Percentiles rank a stretch among this genome's conserved stretches.
phyloP scores from a whole-genome alignment of 2,888 invertebrate species.

The Scaptomyza tumidula region DNA sequence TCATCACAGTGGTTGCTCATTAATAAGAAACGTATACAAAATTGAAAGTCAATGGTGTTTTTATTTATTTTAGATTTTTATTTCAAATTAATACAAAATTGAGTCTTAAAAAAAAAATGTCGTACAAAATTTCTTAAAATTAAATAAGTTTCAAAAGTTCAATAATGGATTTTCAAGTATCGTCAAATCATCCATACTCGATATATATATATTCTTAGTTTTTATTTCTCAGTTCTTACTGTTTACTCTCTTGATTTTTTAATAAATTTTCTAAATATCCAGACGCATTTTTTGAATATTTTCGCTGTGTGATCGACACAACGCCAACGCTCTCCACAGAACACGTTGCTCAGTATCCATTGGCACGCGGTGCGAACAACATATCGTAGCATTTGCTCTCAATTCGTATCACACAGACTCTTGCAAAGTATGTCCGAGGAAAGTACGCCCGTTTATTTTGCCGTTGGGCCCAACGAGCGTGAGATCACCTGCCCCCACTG shows the following conservation, averaged over 20 bases:
- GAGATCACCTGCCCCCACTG: constrained; percentile 82
- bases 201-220: no score
- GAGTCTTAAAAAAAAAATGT: no score
- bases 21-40: neutral
- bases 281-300: constrained; percentile 26
- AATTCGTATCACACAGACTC: constrained; percentile 3
- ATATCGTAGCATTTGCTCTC: constrained; percentile 13
- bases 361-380: constrained; percentile 37
- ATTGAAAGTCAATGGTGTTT: neutral
- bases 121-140: no score
- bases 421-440: constrained; percentile 55
- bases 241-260: neutral
- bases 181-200: neutral
- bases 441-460: constrained; percentile 77
- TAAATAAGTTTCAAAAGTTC: no score
- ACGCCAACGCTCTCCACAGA: constrained; percentile 28
- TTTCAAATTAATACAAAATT: no score
- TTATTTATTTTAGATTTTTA: neutral
- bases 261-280: constrained; percentile 15
- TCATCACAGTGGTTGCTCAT: constrained; percentile 5
- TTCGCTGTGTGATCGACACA: constrained; percentile 3
- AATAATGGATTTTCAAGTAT: neutral
- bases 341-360: constrained; percentile 39
- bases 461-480: constrained; percentile 81
- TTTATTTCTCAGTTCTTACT: neutral